Evolutionary conservation across 2,797 vertebrate species (phyloP).

Genomic region (Brotula barbata): DNA sequence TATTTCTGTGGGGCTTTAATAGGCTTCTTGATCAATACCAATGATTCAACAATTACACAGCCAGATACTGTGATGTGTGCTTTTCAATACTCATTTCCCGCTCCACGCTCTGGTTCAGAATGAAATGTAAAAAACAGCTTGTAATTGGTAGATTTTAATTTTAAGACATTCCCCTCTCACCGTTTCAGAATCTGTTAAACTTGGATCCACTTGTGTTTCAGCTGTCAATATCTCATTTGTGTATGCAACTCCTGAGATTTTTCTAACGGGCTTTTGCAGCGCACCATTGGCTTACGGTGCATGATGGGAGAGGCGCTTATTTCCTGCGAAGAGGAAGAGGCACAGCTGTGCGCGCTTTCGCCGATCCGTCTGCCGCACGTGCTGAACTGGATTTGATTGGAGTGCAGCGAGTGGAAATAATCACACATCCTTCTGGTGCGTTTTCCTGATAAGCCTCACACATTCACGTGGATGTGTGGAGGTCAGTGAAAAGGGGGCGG

Average conservation of each 20-base stretch:
- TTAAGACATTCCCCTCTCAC: too few relatives aligned
- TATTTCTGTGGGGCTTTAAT: slow-evolving; percentile 31
- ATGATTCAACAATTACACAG: slow-evolving; percentile 21
- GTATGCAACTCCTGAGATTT: slow-evolving; percentile 10
- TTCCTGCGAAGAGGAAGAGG: slow-evolving; percentile 38
- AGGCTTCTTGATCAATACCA: slow-evolving; percentile 21
- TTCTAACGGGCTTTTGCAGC: slow-evolving; percentile 8
- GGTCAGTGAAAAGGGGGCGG: slow-evolving; percentile 47
- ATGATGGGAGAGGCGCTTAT: slow-evolving; percentile 36
- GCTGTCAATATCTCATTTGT: not conserved
- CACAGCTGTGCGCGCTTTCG: slow-evolving; percentile 42
- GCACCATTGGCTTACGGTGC: slow-evolving; percentile 11
- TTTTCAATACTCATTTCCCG: slow-evolving; percentile 1
- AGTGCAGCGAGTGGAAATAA: slow-evolving; percentile 47
- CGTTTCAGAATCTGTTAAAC: not conserved
- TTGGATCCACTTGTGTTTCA: slow-evolving; percentile 6
- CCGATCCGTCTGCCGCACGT: slow-evolving; percentile 29
- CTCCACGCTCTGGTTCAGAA: too few relatives aligned
- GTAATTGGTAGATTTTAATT: too few relatives aligned
- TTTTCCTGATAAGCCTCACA: slow-evolving; percentile 16
- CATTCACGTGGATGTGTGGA: slow-evolving; percentile 24
- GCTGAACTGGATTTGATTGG: slow-evolving; percentile 43
- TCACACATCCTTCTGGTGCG: slow-evolving; percentile 45
- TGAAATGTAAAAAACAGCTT: too few relatives aligned
- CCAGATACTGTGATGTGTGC: slow-evolving; percentile 9